phyloP scores from a whole-genome alignment of 2,888 invertebrate species.

The Caenorhabditis afra region DNA sequence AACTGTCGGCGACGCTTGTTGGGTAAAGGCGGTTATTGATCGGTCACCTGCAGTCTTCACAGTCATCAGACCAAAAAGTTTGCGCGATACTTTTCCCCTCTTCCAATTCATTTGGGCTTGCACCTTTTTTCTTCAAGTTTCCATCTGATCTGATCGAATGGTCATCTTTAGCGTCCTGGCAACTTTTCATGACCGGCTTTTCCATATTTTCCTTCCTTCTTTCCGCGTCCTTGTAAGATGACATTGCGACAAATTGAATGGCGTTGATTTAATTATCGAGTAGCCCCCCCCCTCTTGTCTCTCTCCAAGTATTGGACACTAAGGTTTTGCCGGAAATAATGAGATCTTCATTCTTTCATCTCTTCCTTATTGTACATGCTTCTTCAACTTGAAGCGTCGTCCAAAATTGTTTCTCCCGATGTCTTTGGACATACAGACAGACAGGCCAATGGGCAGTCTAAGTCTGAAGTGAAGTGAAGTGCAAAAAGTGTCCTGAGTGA shows the following conservation, averaged over 20 bases:
- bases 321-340: conserved; percentile 18
- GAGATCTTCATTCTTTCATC: conserved; percentile 6
- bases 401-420: too few species aligned
- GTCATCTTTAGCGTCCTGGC: not conserved
- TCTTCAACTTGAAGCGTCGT: not conserved
- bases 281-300: not conserved
- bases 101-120: too few species aligned
- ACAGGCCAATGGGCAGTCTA: too few species aligned
- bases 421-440: too few species aligned
- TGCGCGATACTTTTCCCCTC: not conserved
- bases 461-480: not conserved
- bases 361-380: not conserved
- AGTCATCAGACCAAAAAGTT: conserved; percentile 24
- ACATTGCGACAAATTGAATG: conserved; percentile 15
- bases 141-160: not conserved
- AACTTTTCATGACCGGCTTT: conserved; percentile 4
- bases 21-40: conserved; percentile 39
- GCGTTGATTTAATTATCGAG: conserved; percentile 46
- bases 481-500: conserved; percentile 14
- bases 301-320: not conserved
- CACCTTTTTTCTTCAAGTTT: not conserved
- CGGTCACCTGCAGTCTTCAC: conserved; percentile 5
- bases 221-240: not conserved
- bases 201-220: conserved; percentile 5
- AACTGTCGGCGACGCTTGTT: conserved; percentile 15